A percentile compares a stretch with the other conserved stretches of the same genome.
These are phyloP conservation scores for Vombatus ursinus DNA, from an alignment of 2,113 vertebrate species.

Conservation along the genomic window DNA sequence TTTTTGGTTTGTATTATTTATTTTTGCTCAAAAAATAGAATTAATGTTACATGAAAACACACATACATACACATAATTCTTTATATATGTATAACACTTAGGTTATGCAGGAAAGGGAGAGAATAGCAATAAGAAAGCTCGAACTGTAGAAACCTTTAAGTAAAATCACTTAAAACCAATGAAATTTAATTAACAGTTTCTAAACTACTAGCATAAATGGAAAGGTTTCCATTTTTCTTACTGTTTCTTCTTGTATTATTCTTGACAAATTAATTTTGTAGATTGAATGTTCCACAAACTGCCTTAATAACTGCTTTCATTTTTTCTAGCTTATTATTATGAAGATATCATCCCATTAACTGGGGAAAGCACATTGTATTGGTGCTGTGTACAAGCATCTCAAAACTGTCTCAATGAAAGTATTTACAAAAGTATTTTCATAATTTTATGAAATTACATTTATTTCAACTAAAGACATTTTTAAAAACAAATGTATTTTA, in stretches of 20 bases:
- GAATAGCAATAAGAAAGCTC: background rate
- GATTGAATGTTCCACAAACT: background rate
- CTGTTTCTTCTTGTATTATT: background rate
- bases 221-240: background rate
- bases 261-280: background rate
- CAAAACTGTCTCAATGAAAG: background rate
- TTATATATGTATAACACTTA: background rate
- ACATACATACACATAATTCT: background rate
- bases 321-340: background rate
- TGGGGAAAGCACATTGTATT: background rate
- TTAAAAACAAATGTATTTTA: slow-evolving; percentile 19
- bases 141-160: background rate
- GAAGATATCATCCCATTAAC: background rate
- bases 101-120: background rate
- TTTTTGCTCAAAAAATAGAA: background rate
- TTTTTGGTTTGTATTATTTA: background rate
- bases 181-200: background rate
- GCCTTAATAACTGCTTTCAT: background rate
- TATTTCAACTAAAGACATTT: slow-evolving; percentile 28
- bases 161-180: background rate
- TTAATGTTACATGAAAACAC: background rate
- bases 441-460: background rate
- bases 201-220: background rate
- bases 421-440: background rate
- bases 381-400: background rate